Base-by-base conservation (phyloP, 1,140 invertebrate species). In the Cotesia vestalis region DNA sequence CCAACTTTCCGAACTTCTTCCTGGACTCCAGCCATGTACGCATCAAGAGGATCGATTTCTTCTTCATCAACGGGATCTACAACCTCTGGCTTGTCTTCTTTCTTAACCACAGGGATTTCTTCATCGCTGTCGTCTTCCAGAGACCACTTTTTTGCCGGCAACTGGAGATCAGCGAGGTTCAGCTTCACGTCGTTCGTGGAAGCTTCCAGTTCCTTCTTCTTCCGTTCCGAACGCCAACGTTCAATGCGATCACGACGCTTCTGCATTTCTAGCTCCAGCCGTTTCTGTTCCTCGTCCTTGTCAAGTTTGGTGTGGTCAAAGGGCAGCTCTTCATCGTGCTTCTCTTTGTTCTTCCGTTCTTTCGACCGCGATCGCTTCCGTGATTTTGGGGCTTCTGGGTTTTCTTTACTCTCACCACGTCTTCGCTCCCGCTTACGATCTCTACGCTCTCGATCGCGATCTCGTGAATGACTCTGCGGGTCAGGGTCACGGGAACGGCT, bases 21-120 rank as follows among this genome's bases (percentile, higher is more conserved):
- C 83, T 94, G 92, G 11, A 95, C 92, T 84, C 90, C 95, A 83
- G 93, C 90, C 98, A 99, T 99, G 81, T 94, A 99, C 4, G 96
- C 97, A 91, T 99, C 97, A 4, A 99, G 86, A 12, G 97, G 95
- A 90, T 99, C 97, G 61, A 97, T 91, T 85, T 98, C 96, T 74
- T 96, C 88, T 73, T 90, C 88, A 62, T 86, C 87, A 77, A 27
- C 27, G 27, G 81, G 81, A 40, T 87, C 80, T 79, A 81, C 85
- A 78, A 80, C 83, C 35, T 88, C 83, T 69, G 78, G 89, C 78
- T 90, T 78, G 75, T 88, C 81, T 68, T 87, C 88, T 66, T 81
- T 89, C 77, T 90, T 90, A 68, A 88, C 81, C 62, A 81, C 27
- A 64, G 85, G 68, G 73, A 84, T 86, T 75, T 88, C 91, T 76